Evolutionary conservation across 1,140 invertebrate species (phyloP).

Genomic region (Drosophila leontia): DNA sequence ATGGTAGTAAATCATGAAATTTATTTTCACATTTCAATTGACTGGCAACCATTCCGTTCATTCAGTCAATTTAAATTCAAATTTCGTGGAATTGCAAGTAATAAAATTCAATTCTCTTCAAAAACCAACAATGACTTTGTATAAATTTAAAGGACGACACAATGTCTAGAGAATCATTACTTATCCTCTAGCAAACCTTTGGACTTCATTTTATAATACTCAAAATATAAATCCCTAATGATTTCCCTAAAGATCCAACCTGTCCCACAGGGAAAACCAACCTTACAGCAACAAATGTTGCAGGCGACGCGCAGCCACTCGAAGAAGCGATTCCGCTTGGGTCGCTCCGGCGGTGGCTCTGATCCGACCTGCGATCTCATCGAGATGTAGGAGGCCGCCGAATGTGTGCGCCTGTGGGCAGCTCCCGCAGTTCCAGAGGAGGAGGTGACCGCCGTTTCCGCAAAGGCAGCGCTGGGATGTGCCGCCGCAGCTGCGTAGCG

Average conservation of each 20-base stretch:
- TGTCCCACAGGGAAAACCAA: conserved; percentile 36
- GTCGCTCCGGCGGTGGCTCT: conserved; percentile 42
- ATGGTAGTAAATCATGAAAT: conserved; percentile 7
- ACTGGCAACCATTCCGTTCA: conserved; percentile 8
- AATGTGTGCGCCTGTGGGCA: conserved; percentile 67
- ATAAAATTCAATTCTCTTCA: conserved; percentile 9
- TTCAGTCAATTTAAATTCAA: conserved; percentile 17
- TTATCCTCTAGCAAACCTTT: neutral
- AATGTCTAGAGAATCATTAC: neutral
- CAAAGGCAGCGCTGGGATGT: conserved; percentile 73
- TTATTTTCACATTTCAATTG: conserved; percentile 14
- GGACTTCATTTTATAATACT: neutral
- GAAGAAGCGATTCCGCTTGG: conserved; percentile 59
- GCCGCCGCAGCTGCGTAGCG: conserved; percentile 55
- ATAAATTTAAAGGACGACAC: neutral
- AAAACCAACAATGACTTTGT: conserved; percentile 16
- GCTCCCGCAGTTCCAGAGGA: conserved; percentile 3
- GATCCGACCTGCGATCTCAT: conserved; percentile 63
- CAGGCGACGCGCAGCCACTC: conserved; percentile 59
- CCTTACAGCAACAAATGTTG: conserved; percentile 72
- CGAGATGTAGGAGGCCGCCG: conserved; percentile 73
- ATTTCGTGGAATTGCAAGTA: conserved; percentile 8
- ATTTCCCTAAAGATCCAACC: neutral
- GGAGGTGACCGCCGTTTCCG: conserved; percentile 46
- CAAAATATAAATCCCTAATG: neutral